Conservation (phyloP, 2,113 vertebrate genomes). For the Halcyon senegalensis region DNA sequence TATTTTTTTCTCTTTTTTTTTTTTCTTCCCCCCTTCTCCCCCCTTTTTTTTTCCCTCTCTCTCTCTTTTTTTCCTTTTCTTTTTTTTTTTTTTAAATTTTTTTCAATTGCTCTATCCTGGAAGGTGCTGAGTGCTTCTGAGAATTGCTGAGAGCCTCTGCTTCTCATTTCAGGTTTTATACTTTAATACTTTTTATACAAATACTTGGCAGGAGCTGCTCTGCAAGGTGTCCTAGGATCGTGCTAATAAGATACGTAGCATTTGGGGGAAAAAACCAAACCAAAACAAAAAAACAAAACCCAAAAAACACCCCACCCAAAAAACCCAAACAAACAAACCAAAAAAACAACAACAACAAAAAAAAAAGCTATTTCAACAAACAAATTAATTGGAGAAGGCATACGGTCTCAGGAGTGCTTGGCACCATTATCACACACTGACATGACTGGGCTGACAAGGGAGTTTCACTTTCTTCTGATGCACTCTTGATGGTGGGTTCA, state of each 20-base stretch:
- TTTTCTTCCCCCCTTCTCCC: not conserved
- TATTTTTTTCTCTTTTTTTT: not conserved
- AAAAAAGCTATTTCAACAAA: not conserved
- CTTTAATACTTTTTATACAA: not conserved
- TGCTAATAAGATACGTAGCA: rapidly evolving
- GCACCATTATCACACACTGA: not conserved
- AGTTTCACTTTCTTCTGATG: constrained; percentile 19
- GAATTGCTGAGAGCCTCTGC: not conserved
- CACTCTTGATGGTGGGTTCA: not conserved
- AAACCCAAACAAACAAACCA: not conserved
- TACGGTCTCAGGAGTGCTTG: rapidly evolving
- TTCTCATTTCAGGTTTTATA: not conserved
- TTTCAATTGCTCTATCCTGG: constrained; percentile 15
- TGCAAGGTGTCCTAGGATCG: not conserved
- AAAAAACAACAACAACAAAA: no score
- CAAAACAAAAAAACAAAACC: not conserved
- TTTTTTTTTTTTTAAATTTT: not conserved
- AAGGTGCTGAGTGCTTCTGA: not conserved
- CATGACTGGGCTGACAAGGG: not conserved
- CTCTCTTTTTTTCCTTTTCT: not conserved
- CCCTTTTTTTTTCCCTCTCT: not conserved
- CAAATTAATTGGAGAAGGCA: not conserved
- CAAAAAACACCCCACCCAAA: no score
- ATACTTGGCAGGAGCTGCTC: not conserved
- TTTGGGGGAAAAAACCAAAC: not conserved